Conservation (phyloP, 2,797 vertebrate genomes). For the Geotrypetes seraphini region DNA sequence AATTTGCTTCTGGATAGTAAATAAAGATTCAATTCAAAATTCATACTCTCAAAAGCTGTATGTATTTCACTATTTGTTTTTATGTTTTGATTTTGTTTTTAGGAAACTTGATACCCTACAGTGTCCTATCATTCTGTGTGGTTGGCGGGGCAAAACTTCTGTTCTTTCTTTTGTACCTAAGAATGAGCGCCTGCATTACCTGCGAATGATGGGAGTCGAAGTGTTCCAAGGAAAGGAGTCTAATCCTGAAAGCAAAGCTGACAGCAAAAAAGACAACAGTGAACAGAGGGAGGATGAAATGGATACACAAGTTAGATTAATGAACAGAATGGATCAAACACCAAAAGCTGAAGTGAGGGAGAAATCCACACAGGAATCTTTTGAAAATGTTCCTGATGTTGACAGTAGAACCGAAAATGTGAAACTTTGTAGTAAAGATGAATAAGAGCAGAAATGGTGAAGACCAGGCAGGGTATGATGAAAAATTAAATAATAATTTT, state of each 20-base stretch:
- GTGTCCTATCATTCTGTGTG: slow-evolving; percentile 88
- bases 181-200: slow-evolving; percentile 89
- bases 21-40: neutral
- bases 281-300: neutral
- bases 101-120: slow-evolving; percentile 73
- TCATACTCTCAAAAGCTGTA: neutral
- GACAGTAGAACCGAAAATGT: slow-evolving; percentile 20
- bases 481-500: slow-evolving; percentile 23
- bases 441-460: neutral
- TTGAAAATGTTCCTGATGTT: slow-evolving; percentile 19
- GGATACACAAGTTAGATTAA: slow-evolving; percentile 36
- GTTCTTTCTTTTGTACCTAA: slow-evolving; percentile 89
- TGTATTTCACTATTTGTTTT: neutral
- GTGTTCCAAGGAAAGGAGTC: slow-evolving; percentile 60
- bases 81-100: slow-evolving; percentile 4
- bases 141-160: slow-evolving; percentile 93
- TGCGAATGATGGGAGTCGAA: slow-evolving; percentile 92
- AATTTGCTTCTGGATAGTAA: no score
- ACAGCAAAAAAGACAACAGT: neutral
- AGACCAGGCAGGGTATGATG: neutral
- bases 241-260: neutral
- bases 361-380: slow-evolving; percentile 10
- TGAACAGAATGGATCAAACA: slow-evolving; percentile 29
- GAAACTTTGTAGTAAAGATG: slow-evolving; percentile 11
- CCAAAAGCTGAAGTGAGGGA: no score